These are phyloP conservation scores for Cremastinae sp. DNA, from an alignment of 2,888 invertebrate species.

Conservation along the genomic window DNA sequence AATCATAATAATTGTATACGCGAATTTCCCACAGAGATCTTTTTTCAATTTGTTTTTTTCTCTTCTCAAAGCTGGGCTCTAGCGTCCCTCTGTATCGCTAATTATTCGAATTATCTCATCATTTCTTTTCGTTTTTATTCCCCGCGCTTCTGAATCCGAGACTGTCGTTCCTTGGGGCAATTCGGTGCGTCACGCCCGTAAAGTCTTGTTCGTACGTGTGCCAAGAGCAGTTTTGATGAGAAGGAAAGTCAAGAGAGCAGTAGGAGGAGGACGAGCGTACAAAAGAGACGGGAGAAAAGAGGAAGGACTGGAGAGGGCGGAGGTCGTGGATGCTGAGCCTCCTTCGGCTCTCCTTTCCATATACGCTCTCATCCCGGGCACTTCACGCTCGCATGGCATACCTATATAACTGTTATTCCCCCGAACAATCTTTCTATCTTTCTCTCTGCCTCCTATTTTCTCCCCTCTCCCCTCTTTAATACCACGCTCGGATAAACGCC, in stretches of 20 bases:
- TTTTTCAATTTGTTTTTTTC: too few relatives aligned
- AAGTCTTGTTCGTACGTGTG: slow-evolving; percentile 55
- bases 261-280: slow-evolving; percentile 45
- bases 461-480: slow-evolving; percentile 63
- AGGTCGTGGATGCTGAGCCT: slow-evolving; percentile 49
- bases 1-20: too few relatives aligned
- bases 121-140: slow-evolving; percentile 38
- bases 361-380: slow-evolving; percentile 42
- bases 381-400: slow-evolving; percentile 45
- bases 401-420: slow-evolving; percentile 57
- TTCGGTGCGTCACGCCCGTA: slow-evolving; percentile 60
- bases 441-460: background rate
- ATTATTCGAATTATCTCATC: slow-evolving; percentile 57
- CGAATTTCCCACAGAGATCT: too few relatives aligned
- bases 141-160: slow-evolving; percentile 55
- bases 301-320: slow-evolving; percentile 15
- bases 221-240: slow-evolving; percentile 43
- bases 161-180: slow-evolving; percentile 53
- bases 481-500: slow-evolving; percentile 71
- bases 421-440: slow-evolving; percentile 13
- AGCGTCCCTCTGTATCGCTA: slow-evolving; percentile 29
- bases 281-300: slow-evolving; percentile 21
- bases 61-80: too few relatives aligned
- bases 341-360: slow-evolving; percentile 37
- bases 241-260: slow-evolving; percentile 36